Evolutionary conservation across 2,888 invertebrate genomes (phyloP).

Genomic region (Cheilosia vernalis): DNA sequence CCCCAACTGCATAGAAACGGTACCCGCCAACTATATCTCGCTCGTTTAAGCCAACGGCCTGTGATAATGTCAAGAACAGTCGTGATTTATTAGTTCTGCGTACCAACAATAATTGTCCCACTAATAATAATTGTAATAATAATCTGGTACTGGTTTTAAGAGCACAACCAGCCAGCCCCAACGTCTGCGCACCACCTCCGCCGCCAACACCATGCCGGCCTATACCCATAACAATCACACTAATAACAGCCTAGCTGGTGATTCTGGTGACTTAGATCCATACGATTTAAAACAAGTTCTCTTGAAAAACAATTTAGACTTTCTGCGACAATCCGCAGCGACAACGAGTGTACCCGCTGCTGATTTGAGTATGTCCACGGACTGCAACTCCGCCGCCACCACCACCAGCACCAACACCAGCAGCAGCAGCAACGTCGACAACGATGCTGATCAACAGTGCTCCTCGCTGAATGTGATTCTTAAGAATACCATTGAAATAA

Average conservation of each 20-base stretch:
- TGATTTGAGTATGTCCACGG: slow-evolving; percentile 34
- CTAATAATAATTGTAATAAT: slow-evolving; percentile 62
- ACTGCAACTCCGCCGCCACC: background rate
- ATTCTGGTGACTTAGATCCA: slow-evolving; percentile 76
- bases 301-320: slow-evolving; percentile 76
- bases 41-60: slow-evolving; percentile 75
- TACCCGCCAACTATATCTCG: slow-evolving; percentile 18
- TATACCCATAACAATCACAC: slow-evolving; percentile 71
- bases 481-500: slow-evolving; percentile 76
- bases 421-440: slow-evolving; percentile 1
- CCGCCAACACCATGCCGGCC: slow-evolving; percentile 71
- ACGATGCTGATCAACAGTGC: slow-evolving; percentile 23
- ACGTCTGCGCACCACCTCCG: slow-evolving; percentile 19
- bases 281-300: slow-evolving; percentile 77
- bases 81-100: slow-evolving; percentile 76
- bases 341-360: slow-evolving; percentile 31
- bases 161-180: slow-evolving; percentile 22
- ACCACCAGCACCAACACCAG: slow-evolving; percentile 4
- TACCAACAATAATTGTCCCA: slow-evolving; percentile 67
- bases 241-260: slow-evolving; percentile 72
- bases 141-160: slow-evolving; percentile 60
- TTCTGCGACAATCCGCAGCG: slow-evolving; percentile 68
- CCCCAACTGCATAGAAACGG: background rate
- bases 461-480: slow-evolving; percentile 75
- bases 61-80: slow-evolving; percentile 77